Conservation (phyloP, 1,140 invertebrate species). For the Ips nitidus region DNA sequence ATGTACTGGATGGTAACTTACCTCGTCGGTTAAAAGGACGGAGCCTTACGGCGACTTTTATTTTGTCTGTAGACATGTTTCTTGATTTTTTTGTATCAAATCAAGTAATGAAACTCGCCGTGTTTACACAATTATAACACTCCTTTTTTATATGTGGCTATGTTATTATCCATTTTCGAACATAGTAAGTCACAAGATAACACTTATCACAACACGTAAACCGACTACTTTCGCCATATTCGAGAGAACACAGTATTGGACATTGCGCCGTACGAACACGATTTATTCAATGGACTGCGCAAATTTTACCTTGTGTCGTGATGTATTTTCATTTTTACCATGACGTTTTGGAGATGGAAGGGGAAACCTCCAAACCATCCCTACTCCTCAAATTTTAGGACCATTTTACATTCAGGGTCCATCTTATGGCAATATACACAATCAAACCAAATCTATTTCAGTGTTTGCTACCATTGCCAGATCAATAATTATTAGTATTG, state of each 20-base stretch:
- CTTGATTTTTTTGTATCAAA: constrained; percentile 41
- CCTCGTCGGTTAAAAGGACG: constrained; percentile 94
- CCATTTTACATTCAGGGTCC: no score
- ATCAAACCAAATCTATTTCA: no score
- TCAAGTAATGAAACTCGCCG: constrained; percentile 42
- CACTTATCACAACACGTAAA: constrained; percentile 49
- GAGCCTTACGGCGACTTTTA: constrained; percentile 94
- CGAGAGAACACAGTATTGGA: constrained; percentile 46
- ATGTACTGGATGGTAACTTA: constrained; percentile 50
- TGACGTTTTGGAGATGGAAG: constrained; percentile 17
- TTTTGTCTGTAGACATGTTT: constrained; percentile 85
- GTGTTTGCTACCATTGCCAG: no score
- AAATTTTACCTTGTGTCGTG: constrained; percentile 42
- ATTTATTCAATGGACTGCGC: constrained; percentile 43
- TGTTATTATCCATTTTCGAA: constrained; percentile 50
- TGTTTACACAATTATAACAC: constrained; percentile 52
- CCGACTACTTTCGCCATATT: constrained; percentile 50
- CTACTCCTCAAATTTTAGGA: no score
- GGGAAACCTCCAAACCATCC: constrained; percentile 3
- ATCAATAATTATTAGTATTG: no score
- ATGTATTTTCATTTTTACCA: constrained; percentile 29
- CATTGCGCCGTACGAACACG: constrained; percentile 43
- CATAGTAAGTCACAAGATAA: constrained; percentile 50
- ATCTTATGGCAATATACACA: no score
- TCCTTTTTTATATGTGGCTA: constrained; percentile 46